Conservation (phyloP, 2,888 invertebrate species). For the Anthrax anthrax region DNA sequence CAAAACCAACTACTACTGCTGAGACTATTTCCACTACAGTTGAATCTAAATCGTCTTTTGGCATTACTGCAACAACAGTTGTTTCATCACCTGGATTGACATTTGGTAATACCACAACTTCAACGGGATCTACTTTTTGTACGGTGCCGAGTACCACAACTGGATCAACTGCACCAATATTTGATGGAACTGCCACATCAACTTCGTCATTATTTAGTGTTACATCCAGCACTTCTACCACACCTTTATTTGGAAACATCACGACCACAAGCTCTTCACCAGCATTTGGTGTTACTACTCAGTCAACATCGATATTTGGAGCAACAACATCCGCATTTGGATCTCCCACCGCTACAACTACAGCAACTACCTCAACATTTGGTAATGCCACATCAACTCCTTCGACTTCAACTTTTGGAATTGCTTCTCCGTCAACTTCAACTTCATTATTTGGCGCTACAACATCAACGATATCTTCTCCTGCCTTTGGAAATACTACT, state of each 20-base stretch:
- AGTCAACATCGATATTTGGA: neutral
- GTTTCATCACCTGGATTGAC: neutral
- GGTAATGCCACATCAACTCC: slow-evolving; percentile 11
- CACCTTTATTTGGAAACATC: neutral
- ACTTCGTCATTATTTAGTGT: slow-evolving; percentile 3
- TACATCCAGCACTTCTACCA: neutral
- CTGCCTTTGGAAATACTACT: neutral
- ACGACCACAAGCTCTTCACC: neutral
- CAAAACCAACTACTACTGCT: neutral
- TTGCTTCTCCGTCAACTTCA: neutral
- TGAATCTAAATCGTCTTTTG: neutral
- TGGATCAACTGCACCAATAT: no score
- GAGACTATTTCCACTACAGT: slow-evolving; percentile 2
- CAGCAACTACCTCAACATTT: slow-evolving; percentile 5
- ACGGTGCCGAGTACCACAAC: no score
- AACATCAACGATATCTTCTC: slow-evolving; percentile 4
- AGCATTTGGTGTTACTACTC: neutral
- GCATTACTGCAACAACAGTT: neutral
- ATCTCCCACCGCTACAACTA: neutral
- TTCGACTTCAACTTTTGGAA: slow-evolving; percentile 1
- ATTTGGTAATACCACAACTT: slow-evolving; percentile 3
- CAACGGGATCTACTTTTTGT: no score
- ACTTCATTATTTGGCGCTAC: slow-evolving; percentile 7
- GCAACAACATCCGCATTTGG: neutral
- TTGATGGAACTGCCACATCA: neutral